Evolutionary conservation across 2,797 vertebrate genomes (phyloP).

Genomic region (Varecia variegata): DNA sequence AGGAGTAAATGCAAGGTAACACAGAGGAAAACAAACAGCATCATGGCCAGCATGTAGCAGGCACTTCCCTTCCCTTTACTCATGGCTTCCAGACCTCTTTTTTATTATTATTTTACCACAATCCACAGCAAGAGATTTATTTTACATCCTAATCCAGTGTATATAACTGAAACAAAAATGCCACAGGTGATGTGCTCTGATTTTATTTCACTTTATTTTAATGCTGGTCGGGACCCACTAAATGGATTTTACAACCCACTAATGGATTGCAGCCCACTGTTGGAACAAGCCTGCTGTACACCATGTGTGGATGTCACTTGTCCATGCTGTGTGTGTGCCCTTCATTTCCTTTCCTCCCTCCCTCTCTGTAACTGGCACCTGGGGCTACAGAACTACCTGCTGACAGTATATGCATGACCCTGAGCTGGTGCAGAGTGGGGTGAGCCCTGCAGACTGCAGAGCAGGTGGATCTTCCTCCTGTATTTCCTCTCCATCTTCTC

Average conservation of each 20-base stretch:
- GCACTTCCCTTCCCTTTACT: background rate
- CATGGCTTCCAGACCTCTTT: background rate
- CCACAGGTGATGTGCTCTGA: background rate
- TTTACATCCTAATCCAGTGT: background rate
- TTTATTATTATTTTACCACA: background rate
- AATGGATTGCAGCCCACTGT: background rate
- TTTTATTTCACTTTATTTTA: conserved; percentile 12
- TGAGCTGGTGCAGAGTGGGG: background rate
- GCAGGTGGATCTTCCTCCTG: background rate
- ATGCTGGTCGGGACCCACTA: background rate
- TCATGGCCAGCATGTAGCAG: background rate
- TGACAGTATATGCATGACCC: background rate
- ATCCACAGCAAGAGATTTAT: background rate
- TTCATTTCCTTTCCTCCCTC: background rate
- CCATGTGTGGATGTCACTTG: background rate
- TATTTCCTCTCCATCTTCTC: no score
- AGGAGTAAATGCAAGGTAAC: background rate
- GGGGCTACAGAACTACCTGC: background rate
- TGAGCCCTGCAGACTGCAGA: background rate
- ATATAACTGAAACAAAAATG: background rate
- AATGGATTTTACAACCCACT: background rate
- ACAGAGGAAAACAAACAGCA: background rate
- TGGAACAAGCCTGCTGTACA: background rate
- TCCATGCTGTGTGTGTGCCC: background rate
- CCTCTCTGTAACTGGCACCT: background rate